These are phyloP conservation scores for Eueremaeus valkanovi DNA, from an alignment of 2,888 invertebrate species.

Conservation along the genomic window DNA sequence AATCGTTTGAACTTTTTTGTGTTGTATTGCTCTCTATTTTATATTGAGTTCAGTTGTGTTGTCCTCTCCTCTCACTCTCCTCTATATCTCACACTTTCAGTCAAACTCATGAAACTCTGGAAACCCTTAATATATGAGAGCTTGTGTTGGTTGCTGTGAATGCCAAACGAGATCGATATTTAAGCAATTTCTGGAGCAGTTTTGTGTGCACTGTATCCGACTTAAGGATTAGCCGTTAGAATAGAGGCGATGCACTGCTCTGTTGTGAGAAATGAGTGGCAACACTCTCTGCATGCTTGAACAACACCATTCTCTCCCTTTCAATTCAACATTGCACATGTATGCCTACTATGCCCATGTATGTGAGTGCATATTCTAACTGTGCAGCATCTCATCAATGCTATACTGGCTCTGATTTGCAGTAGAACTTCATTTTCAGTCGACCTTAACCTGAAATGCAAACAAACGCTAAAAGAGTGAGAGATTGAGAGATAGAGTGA, in stretches of 20 bases:
- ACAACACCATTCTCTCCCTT: neutral
- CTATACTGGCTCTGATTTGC: neutral
- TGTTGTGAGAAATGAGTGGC: conserved; percentile 32
- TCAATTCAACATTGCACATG: neutral
- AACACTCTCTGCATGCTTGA: neutral
- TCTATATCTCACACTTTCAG: too few relatives aligned
- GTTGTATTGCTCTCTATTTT: neutral
- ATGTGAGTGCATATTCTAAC: too few relatives aligned
- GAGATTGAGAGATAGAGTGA: too few relatives aligned
- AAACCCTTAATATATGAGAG: conserved; percentile 6
- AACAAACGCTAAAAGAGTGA: neutral
- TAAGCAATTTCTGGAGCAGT: conserved; percentile 10
- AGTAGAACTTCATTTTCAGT: neutral
- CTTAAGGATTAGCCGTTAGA: conserved; percentile 17
- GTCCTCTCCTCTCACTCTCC: neutral
- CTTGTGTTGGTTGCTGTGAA: neutral
- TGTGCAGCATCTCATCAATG: too few relatives aligned
- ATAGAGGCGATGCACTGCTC: neutral
- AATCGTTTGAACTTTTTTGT: neutral
- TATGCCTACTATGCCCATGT: neutral
- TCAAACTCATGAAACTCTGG: neutral
- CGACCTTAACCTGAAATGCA: neutral
- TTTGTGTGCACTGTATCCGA: conserved; percentile 13
- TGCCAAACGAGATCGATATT: conserved; percentile 33
- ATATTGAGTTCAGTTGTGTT: neutral